Percentiles rank a stretch among this genome's conserved stretches.
phyloP scores from a whole-genome alignment of 2,797 vertebrate species.

The Spheniscus humboldti region DNA sequence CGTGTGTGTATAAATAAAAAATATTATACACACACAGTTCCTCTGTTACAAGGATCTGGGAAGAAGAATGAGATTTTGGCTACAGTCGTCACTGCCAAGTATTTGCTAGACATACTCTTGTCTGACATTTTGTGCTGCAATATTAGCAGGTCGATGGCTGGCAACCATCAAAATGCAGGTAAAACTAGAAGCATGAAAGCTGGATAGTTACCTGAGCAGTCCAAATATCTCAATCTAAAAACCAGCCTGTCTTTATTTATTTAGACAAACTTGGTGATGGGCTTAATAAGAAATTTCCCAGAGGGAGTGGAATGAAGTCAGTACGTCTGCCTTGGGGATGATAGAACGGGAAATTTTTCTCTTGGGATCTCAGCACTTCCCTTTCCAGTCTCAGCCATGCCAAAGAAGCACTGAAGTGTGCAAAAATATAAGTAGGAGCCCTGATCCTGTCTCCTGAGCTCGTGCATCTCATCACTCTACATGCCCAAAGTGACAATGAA shows the following conservation, averaged over 20 bases:
- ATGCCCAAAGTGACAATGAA: neutral
- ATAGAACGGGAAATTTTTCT: neutral
- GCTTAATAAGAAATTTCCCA: neutral
- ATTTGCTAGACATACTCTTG: neutral
- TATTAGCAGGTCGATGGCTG: neutral
- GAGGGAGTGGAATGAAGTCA: neutral
- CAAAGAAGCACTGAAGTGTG: neutral
- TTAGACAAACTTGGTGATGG: neutral
- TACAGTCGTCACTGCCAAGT: neutral
- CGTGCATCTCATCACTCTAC: neutral
- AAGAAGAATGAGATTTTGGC: neutral
- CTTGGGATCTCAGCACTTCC: neutral
- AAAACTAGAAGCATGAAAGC: neutral
- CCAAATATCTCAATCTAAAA: neutral
- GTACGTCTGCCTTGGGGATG: neutral
- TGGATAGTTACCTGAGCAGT: neutral
- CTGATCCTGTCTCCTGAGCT: neutral
- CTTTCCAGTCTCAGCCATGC: neutral
- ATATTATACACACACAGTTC: fast-evolving
- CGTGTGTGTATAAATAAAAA: neutral
- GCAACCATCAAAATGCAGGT: neutral
- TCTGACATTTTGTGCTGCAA: neutral
- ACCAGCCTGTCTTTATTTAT: neutral
- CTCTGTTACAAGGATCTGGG: neutral
- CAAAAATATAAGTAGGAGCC: neutral